Conservation (phyloP, 2,797 vertebrate species). For the Sebastes kiyomatsui region DNA sequence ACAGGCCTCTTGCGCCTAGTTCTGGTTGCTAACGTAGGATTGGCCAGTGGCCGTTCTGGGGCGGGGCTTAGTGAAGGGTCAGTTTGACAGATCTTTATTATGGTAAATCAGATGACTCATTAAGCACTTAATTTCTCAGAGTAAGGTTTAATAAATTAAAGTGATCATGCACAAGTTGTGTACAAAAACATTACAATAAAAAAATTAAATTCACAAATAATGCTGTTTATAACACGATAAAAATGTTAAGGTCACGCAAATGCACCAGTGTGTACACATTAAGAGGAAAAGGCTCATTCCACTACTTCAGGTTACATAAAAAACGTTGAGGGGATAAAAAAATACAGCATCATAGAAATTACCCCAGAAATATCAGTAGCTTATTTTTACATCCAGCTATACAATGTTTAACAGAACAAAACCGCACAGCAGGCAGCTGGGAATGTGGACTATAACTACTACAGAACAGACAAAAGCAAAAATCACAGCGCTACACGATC, state of each 20-base stretch:
- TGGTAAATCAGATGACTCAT: slow-evolving; percentile 33
- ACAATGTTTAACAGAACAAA: slow-evolving; percentile 76
- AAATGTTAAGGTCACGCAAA: slow-evolving; percentile 82
- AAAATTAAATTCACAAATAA: slow-evolving; percentile 83
- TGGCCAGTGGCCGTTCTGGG: too few species aligned
- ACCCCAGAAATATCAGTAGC: slow-evolving; percentile 71
- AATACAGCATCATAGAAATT: slow-evolving; percentile 75
- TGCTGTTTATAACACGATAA: slow-evolving; percentile 83
- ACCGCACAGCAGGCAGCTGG: slow-evolving; percentile 74
- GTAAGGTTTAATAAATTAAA: slow-evolving; percentile 99
- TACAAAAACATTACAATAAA: slow-evolving; percentile 87
- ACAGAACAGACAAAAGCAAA: slow-evolving; percentile 81
- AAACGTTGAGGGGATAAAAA: slow-evolving; percentile 78
- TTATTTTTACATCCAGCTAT: slow-evolving; percentile 81
- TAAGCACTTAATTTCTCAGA: slow-evolving; percentile 80
- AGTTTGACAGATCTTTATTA: slow-evolving; percentile 36
- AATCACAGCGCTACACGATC: slow-evolving; percentile 85
- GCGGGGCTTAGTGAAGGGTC: too few species aligned
- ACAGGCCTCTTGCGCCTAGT: background rate
- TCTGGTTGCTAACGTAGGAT: background rate
- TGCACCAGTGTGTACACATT: slow-evolving; percentile 81
- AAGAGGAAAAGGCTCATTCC: slow-evolving; percentile 71
- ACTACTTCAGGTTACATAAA: slow-evolving; percentile 75
- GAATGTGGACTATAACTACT: slow-evolving; percentile 70
- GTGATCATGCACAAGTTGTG: slow-evolving; percentile 90